These are phyloP conservation scores for Drosophila parthenogenetica DNA, from an alignment of 2,888 invertebrate species.

Conservation along the genomic window DNA sequence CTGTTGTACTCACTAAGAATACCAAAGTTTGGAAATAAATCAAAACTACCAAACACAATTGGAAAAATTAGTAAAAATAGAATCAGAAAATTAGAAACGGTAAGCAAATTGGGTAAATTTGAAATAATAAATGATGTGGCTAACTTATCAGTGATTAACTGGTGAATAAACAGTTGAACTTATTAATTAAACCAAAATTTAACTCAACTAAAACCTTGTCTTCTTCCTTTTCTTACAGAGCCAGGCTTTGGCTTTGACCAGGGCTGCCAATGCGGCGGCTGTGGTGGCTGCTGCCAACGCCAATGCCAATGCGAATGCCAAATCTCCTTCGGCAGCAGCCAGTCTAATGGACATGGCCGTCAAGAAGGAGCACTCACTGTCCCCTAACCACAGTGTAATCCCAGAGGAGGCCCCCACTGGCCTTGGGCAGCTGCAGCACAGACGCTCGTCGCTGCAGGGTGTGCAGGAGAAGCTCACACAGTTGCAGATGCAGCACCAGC, in stretches of 20 bases:
- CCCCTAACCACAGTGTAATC: constrained; percentile 70
- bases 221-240: constrained; percentile 85
- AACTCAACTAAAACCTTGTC: neutral
- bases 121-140: too few species aligned
- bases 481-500: constrained; percentile 81
- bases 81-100: neutral
- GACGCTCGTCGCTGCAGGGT: constrained; percentile 80
- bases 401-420: constrained; percentile 47
- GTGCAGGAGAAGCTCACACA: constrained; percentile 83
- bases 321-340: constrained; percentile 85
- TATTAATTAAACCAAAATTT: too few species aligned
- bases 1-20: constrained; percentile 8
- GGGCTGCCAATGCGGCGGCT: constrained; percentile 83
- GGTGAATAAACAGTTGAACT: too few species aligned
- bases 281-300: constrained; percentile 80
- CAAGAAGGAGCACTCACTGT: constrained; percentile 84
- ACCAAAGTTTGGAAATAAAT: neutral
- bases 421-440: constrained; percentile 63
- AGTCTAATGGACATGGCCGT: constrained; percentile 80
- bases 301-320: constrained; percentile 85
- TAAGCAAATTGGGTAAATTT: neutral
- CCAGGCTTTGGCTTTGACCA: constrained; percentile 89
- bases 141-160: too few species aligned
- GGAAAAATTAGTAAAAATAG: neutral
- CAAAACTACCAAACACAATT: neutral